These are phyloP conservation scores for Passer montanus DNA, from an alignment of 2,113 vertebrate species.

Conservation along the genomic window DNA sequence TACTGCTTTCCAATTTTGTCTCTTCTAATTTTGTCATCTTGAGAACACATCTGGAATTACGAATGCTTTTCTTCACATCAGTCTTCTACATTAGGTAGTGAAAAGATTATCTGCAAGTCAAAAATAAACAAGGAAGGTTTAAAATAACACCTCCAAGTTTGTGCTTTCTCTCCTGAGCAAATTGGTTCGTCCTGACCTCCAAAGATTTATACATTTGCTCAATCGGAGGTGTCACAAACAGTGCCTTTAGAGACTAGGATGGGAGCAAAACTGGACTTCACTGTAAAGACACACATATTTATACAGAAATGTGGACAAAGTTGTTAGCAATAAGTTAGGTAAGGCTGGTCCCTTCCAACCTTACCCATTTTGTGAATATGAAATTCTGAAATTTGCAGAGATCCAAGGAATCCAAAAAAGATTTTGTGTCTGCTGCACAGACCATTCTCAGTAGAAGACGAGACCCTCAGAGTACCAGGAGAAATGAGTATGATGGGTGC, in stretches of 20 bases:
- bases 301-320: background rate
- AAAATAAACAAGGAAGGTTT: background rate
- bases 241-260: background rate
- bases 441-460: background rate
- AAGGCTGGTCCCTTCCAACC: background rate
- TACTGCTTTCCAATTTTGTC: background rate
- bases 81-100: background rate
- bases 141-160: background rate
- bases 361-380: background rate
- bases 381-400: background rate
- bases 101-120: background rate
- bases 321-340: background rate
- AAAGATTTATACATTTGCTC: background rate
- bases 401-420: background rate
- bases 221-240: background rate
- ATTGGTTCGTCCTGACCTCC: background rate
- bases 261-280: background rate
- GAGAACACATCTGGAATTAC: background rate
- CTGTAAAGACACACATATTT: background rate
- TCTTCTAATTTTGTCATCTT: constrained; percentile 6
- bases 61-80: background rate
- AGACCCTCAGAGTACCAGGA: background rate
- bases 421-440: background rate
- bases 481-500: background rate
- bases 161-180: background rate